These are phyloP conservation scores for Scaptomyza pallida DNA, from an alignment of 1,140 invertebrate genomes.

Conservation along the genomic window DNA sequence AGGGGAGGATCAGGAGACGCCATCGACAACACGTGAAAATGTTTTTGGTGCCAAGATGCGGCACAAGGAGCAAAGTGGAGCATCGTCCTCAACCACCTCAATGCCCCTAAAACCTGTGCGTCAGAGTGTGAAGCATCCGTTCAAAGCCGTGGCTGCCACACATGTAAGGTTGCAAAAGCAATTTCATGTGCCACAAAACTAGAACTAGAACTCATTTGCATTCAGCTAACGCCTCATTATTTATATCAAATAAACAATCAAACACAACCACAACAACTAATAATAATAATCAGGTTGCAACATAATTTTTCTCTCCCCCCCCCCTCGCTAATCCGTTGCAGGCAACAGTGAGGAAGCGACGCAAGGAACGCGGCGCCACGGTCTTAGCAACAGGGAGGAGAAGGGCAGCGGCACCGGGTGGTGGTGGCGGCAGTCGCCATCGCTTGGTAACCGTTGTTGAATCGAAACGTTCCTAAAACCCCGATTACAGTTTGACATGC, in stretches of 20 bases:
- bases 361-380: not conserved
- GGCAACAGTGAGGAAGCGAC: constrained; percentile 25
- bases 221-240: constrained; percentile 48
- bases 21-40: constrained; percentile 48
- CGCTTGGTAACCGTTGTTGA: constrained; percentile 70
- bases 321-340: constrained; percentile 4
- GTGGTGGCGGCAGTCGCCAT: constrained; percentile 14
- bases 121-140: constrained; percentile 71
- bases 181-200: constrained; percentile 78
- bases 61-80: constrained; percentile 36
- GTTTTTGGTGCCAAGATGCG: constrained; percentile 60
- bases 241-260: constrained; percentile 69
- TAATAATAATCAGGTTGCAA: constrained; percentile 52
- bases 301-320: not conserved
- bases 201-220: constrained; percentile 38
- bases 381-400: constrained; percentile 5
- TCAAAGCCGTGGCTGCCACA: constrained; percentile 75
- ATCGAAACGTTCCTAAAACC: constrained; percentile 60
- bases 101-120: constrained; percentile 43
- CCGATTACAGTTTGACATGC: constrained; percentile 16
- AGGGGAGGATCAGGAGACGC: constrained; percentile 30
- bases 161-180: constrained; percentile 79
- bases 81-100: not conserved
- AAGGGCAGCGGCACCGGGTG: no score
- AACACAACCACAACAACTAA: constrained; percentile 43